Conservation (phyloP, 2,888 invertebrate genomes). For the Pristionchus entomophagus region DNA sequence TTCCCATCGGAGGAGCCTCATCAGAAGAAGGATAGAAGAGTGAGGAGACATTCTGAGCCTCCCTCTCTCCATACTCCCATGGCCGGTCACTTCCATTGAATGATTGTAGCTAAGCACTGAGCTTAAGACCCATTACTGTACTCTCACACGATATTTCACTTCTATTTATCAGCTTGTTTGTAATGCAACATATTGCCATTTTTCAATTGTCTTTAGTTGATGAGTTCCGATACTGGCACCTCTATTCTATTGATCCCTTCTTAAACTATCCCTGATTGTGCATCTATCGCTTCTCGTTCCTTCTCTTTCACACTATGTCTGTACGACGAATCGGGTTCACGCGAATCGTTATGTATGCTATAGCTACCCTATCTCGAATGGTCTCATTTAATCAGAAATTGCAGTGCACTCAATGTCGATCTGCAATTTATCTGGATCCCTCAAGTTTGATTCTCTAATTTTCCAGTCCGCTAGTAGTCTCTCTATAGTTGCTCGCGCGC, state of each 20-base stretch:
- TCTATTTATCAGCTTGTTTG: too few relatives aligned
- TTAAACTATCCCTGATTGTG: background rate
- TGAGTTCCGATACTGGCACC: background rate
- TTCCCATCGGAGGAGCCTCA: background rate
- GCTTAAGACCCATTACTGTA: too few relatives aligned
- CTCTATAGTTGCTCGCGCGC: constrained; percentile 27
- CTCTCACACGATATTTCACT: too few relatives aligned
- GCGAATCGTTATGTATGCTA: constrained; percentile 23
- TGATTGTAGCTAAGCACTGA: too few relatives aligned
- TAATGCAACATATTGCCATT: too few relatives aligned
- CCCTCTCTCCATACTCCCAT: background rate
- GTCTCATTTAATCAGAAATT: constrained; percentile 1
- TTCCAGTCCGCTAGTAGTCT: constrained; percentile 1
- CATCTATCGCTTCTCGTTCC: background rate
- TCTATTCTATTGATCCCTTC: background rate
- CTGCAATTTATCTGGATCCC: too few relatives aligned
- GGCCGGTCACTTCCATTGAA: constrained; percentile 38
- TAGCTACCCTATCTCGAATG: background rate
- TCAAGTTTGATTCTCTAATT: background rate
- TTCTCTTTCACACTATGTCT: background rate
- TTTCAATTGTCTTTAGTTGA: background rate
- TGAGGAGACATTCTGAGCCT: constrained; percentile 25
- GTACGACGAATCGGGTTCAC: constrained; percentile 3
- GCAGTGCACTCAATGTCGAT: background rate
- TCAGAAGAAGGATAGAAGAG: background rate